Percentiles rank a stretch among this genome's conserved stretches.
Conservation (phyloP, 2,113 vertebrate species). For the Potamarius usumacintae region DNA sequence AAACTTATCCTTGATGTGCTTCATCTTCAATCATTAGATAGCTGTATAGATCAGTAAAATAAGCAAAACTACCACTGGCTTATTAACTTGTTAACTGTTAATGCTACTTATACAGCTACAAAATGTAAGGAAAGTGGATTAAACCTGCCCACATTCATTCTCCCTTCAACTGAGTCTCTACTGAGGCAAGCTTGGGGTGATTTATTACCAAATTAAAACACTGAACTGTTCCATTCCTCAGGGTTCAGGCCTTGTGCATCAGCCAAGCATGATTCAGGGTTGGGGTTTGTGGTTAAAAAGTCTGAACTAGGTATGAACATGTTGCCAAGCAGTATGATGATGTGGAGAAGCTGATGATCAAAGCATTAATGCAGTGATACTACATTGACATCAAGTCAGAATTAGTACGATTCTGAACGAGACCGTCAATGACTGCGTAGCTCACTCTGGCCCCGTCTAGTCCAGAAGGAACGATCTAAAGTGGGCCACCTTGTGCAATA, state of each 20-base stretch:
- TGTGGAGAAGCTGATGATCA: not conserved
- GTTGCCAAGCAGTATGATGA: not conserved
- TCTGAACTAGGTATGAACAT: not conserved
- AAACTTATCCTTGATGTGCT: not conserved
- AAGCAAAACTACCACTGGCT: not conserved
- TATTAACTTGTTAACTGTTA: not conserved
- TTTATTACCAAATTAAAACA: slow-evolving; percentile 54
- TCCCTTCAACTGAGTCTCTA: slow-evolving; percentile 25
- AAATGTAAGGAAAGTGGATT: not conserved
- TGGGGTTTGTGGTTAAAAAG: slow-evolving; percentile 3
- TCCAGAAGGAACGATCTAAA: too few relatives aligned
- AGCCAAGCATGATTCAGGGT: not conserved
- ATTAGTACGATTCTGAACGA: not conserved
- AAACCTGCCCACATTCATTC: not conserved
- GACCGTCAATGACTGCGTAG: too few relatives aligned
- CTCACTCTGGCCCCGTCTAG: too few relatives aligned
- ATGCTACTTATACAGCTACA: not conserved
- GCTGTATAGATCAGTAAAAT: not conserved
- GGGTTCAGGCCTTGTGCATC: not conserved
- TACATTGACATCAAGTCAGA: not conserved
- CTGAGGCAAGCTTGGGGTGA: slow-evolving; percentile 32
- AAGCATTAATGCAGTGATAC: not conserved
- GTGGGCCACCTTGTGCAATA: too few relatives aligned
- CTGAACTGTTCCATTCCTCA: slow-evolving; percentile 42
- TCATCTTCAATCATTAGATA: not conserved